Base-by-base conservation (phyloP, 2,888 invertebrate genomes). In the Calliphora vomitoria region DNA sequence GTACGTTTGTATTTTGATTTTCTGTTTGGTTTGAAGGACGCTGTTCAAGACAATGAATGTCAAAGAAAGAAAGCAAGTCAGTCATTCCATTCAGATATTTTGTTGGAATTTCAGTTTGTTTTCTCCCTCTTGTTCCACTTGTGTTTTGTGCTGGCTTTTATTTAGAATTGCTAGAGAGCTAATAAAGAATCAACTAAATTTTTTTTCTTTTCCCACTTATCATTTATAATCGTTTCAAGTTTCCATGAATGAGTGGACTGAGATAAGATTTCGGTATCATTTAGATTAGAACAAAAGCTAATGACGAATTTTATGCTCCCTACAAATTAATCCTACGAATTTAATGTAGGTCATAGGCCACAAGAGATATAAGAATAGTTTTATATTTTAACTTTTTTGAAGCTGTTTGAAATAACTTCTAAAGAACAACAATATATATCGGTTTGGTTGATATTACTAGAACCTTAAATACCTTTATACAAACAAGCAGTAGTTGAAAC, bases 171-270 rank as follows among this genome's bases (percentile, higher is more conserved):
- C 10, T 20, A 8, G 55, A 25, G 25, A 58, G 13, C 58, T 58
- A 58, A 58, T 58, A 58, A 58, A 58, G 20, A 25, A 25, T 25
- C 8, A 25, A 25, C 58, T 58, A 25, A 20, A 58, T 58, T 20
- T 58, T 58, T 58, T 25, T 58, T 11, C 0, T 58, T 20, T 58
- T 53, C 4, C 31, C 47, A 68, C 47, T 68, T 68, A 44, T 68
- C 68, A 68, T 68, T 66, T 68, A 15, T 44, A 68, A 66, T 41
- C 41, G 20, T 66, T 38, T 55, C 55, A 55, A 55, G 55, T 55
- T 55, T 18, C 13, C 55, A 41, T 66, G 38, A 41, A 66, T 44
- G 41, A 66, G 41, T 66, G n/a, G 38, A 1, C 13, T 15, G 25
- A 11, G 25, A 66, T 25, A 68, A 25, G 25, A 44, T 47, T 68